Evolutionary conservation across 2,888 invertebrate species (phyloP), one percentile per base, ranked within the genome.

Genomic region (Metacarcinus magister): DNA sequence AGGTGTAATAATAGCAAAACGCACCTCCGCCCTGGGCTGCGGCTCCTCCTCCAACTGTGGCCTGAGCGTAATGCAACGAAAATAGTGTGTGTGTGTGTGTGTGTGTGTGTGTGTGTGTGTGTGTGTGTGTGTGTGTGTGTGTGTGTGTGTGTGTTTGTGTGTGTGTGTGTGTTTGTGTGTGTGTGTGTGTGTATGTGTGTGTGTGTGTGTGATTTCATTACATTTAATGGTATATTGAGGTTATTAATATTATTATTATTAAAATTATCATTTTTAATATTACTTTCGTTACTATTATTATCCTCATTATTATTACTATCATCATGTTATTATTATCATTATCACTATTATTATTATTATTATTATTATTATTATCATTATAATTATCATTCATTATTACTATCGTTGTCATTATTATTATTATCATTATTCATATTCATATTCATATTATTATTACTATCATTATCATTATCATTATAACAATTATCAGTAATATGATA

Each of bases 31-130:
- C 82, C 82, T 23, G 28, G 7, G 82, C 32, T 32, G 82, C 13
- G 82, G 32, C 82, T 32, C 32, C 82, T 13, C 82, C n/a, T n/a
- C 67, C 32, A 7, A 32, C 32, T 8, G 19, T 32, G 13, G 28
- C 82, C 82, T 82, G 82, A 7, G 32, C 82, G 82, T 82, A 82
- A 82, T 82, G 82, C 82, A 82, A 0, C 28, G 10, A 82, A 32
- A 32, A 82, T 82, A 82, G 82, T 3, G 7, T 32, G 82, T 32
- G 82, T 32, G 82, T 82, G 82, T 82, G 82, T 82, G 82, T 82
- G 82, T 82, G 67, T 67, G 67, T 67, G 67, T 67, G 67, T 67
- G 67, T 67, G 67, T 67, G 67, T 67, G n/a, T 54, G 54, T 54
- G 54, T 54, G 54, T 54, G 54, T 54, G 54, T 54, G 54, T 54